Conservation (phyloP, 2,113 vertebrate genomes). For the Semnornis frantzii region DNA sequence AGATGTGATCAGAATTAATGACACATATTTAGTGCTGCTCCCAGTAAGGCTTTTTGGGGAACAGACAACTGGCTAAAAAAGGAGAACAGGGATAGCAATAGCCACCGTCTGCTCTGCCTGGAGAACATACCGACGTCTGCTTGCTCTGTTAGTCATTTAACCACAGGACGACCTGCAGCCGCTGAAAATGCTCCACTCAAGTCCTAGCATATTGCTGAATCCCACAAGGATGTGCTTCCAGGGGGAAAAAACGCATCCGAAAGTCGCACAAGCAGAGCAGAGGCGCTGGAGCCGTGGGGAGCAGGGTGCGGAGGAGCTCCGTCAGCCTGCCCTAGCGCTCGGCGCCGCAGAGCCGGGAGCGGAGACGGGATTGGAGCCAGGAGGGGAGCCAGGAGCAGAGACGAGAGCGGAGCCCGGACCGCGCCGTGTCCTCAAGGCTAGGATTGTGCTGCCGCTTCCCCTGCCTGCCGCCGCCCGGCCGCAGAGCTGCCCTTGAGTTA, state of each 20-base stretch:
- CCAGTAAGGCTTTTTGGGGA: not conserved
- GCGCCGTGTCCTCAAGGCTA: not conserved
- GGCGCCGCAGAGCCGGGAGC: not conserved
- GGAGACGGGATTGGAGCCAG: not conserved
- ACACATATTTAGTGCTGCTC: not conserved
- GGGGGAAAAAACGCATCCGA: not conserved
- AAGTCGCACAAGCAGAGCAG: not conserved
- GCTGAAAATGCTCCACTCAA: not conserved
- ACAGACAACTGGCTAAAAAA: not conserved
- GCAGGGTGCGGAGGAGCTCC: not conserved
- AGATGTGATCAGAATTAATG: not conserved
- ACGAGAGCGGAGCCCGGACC: not conserved
- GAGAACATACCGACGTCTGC: not conserved
- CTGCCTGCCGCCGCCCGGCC: not conserved
- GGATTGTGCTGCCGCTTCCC: not conserved
- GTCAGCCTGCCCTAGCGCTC: not conserved
- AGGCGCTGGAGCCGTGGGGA: fast-evolving
- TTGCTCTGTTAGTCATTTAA: not conserved
- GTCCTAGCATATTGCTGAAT: not conserved
- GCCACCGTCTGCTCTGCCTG: not conserved
- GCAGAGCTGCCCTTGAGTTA: constrained; percentile 19
- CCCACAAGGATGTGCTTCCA: not conserved
- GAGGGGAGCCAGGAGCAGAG: no score
- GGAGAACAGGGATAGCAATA: not conserved
- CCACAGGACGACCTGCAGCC: not conserved